Conservation (phyloP, 2,888 invertebrate genomes). For the Digitonthophagus gazella region DNA sequence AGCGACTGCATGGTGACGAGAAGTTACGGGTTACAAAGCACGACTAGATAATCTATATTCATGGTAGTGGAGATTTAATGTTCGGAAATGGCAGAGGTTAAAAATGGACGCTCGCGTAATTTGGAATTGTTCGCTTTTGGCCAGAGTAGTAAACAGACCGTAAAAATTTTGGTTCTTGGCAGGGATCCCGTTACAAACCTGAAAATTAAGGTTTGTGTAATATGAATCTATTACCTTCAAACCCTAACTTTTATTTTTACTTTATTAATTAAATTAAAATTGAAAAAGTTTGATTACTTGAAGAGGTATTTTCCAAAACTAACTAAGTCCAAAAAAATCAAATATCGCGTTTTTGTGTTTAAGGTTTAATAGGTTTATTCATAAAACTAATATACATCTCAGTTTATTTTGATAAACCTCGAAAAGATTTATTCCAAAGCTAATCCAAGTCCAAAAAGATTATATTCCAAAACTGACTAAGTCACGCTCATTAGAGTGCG, state of each 20-base stretch:
- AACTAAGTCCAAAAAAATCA: background rate
- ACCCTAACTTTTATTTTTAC: background rate
- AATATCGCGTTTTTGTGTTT: background rate
- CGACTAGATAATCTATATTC: constrained; percentile 15
- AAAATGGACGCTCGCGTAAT: constrained; percentile 3
- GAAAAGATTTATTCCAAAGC: no score
- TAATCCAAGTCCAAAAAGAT: no score
- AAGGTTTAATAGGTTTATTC: no score
- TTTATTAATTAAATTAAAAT: no score
- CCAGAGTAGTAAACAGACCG: background rate
- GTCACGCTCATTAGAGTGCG: no score
- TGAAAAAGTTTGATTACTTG: no score
- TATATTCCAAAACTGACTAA: no score
- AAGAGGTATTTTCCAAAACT: no score
- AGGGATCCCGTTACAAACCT: background rate
- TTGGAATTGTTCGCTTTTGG: background rate
- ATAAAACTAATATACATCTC: no score
- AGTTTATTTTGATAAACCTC: no score
- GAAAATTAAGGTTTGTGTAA: background rate
- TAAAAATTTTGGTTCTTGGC: background rate
- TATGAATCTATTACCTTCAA: background rate
- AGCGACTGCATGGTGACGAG: background rate
- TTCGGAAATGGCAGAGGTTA: constrained; percentile 1
- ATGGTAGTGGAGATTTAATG: constrained; percentile 12
- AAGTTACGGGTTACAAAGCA: background rate